These are phyloP conservation scores for Plagodis dolabraria DNA, from an alignment of 2,888 invertebrate species.

Conservation along the genomic window DNA sequence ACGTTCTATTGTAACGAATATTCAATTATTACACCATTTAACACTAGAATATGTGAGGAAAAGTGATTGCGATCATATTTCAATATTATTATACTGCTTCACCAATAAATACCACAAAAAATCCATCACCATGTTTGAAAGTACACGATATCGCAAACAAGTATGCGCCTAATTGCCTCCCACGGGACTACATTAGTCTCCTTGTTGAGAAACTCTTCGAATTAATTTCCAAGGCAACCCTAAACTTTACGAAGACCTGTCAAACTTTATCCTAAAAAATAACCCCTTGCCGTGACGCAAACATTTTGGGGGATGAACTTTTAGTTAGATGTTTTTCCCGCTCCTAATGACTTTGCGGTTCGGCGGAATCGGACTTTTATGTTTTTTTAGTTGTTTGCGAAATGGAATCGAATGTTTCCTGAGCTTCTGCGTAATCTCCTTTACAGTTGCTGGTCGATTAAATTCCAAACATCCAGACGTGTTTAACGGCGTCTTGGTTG, in stretches of 20 bases:
- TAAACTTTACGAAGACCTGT: constrained; percentile 38
- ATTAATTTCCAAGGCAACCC: constrained; percentile 36
- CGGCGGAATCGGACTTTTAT: constrained; percentile 22
- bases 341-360: constrained; percentile 18
- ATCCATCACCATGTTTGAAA: constrained; percentile 16
- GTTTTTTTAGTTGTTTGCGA: constrained; percentile 16
- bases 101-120: constrained; percentile 3
- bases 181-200: constrained; percentile 23
- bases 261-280: constrained; percentile 45
- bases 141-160: constrained; percentile 21
- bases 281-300: constrained; percentile 37
- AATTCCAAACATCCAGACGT: constrained; percentile 42
- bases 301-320: constrained; percentile 16
- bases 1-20: too few relatives aligned
- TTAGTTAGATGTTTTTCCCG: constrained; percentile 19
- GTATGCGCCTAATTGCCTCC: constrained; percentile 27
- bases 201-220: constrained; percentile 25
- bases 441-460: constrained; percentile 41
- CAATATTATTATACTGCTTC: neutral
- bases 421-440: constrained; percentile 9
- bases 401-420: constrained; percentile 20
- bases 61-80: too few relatives aligned
- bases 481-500: constrained; percentile 42
- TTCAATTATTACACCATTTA: too few relatives aligned
- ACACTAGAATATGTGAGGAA: too few relatives aligned